phyloP scores from a whole-genome alignment of 53 echinoderm and acorn worm genomes.

The Temnopleurus reevesii region DNA sequence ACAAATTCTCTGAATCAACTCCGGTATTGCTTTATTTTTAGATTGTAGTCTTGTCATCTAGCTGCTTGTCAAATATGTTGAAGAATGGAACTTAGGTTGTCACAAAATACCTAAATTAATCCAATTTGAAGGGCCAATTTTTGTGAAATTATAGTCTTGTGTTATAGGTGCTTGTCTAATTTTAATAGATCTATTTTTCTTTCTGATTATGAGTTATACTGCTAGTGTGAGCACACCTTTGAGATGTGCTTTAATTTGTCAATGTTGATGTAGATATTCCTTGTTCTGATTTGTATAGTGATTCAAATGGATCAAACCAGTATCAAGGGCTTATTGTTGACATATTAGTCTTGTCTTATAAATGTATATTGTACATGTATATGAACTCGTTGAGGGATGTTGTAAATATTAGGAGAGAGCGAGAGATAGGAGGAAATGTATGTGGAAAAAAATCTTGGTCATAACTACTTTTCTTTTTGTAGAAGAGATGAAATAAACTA shows the following conservation, averaged over 20 bases:
- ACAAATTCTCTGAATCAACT: too few relatives aligned
- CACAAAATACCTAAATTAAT: too few relatives aligned
- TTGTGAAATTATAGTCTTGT: too few relatives aligned
- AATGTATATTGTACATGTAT: background rate
- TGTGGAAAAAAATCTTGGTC: slow-evolving; percentile 9
- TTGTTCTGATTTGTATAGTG: slow-evolving; percentile 24
- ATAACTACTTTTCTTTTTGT: slow-evolving; percentile 29
- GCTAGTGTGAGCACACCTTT: too few relatives aligned
- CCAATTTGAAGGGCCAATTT: too few relatives aligned
- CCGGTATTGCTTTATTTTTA: too few relatives aligned
- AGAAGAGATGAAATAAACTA: slow-evolving; percentile 47
- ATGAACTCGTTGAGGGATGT: slow-evolving; percentile 3
- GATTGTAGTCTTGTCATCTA: too few relatives aligned
- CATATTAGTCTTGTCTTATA: background rate
- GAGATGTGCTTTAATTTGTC: background rate
- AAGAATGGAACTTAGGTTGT: too few relatives aligned
- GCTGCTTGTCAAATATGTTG: too few relatives aligned
- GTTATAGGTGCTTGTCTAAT: too few relatives aligned
- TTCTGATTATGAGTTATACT: too few relatives aligned
- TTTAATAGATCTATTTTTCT: too few relatives aligned
- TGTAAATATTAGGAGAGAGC: slow-evolving; percentile 21
- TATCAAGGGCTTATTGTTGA: background rate
- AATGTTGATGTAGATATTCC: background rate
- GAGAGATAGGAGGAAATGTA: background rate
- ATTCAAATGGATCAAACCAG: background rate